Conservation (phyloP, 2,113 vertebrate species). For the Scytalopus superciliaris region DNA sequence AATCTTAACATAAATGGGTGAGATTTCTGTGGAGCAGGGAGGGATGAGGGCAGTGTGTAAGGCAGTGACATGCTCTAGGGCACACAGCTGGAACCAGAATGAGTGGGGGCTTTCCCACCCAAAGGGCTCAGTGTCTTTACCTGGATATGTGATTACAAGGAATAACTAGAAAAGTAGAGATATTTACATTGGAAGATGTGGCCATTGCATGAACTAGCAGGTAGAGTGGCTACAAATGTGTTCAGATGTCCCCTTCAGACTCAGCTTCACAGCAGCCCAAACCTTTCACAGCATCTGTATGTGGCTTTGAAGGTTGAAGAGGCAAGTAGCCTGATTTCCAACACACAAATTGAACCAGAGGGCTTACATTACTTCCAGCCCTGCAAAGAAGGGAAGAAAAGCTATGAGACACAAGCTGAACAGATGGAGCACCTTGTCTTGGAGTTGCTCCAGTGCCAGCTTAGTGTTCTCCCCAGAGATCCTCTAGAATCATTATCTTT, state of each 20-base stretch:
- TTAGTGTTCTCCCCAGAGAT: not conserved
- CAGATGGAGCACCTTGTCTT: not conserved
- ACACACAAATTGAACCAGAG: not conserved
- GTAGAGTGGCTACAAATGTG: not conserved
- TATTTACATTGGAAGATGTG: not conserved
- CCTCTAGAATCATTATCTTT: not conserved
- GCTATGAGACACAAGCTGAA: not conserved
- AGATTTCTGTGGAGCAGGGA: not conserved
- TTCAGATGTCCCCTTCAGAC: not conserved
- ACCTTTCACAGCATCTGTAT: not conserved
- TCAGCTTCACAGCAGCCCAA: not conserved
- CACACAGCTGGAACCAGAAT: not conserved
- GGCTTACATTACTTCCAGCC: not conserved
- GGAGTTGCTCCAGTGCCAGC: not conserved
- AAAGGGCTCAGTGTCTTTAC: not conserved
- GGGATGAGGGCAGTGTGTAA: not conserved
- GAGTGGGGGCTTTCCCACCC: not conserved
- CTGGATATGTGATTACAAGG: not conserved
- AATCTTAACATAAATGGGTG: rapidly evolving
- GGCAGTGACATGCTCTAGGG: not conserved
- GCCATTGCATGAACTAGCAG: not conserved
- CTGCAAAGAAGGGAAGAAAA: not conserved
- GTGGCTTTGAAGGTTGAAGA: not conserved
- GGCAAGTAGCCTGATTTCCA: not conserved
- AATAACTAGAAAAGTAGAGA: not conserved